A percentile compares a stretch with the other conserved stretches of the same genome.
Conservation (phyloP, 2,888 invertebrate genomes). For the Drosophila buzzatii region DNA sequence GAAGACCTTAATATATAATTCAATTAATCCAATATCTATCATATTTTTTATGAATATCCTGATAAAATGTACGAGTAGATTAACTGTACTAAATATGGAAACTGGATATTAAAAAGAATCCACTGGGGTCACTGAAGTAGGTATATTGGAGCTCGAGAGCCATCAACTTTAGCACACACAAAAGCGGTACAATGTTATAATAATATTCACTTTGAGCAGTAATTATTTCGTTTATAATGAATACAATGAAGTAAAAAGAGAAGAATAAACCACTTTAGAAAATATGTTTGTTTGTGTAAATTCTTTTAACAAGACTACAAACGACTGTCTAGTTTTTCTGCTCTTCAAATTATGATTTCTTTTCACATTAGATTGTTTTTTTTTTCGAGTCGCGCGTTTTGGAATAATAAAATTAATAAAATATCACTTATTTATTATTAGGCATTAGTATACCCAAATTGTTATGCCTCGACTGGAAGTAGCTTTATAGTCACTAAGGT, state of each 20-base stretch:
- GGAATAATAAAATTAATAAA: not conserved
- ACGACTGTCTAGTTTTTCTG: constrained; percentile 2
- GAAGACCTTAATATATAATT: not conserved
- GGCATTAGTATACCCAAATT: too few relatives aligned
- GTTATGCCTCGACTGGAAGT: too few relatives aligned
- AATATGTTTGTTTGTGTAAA: not conserved
- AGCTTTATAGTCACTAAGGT: too few relatives aligned
- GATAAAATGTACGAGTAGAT: not conserved
- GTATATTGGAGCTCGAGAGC: not conserved
- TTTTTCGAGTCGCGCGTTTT: not conserved
- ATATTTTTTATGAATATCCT: not conserved
- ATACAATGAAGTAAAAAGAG: not conserved
- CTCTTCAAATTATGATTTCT: not conserved
- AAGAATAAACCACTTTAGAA: constrained; percentile 4
- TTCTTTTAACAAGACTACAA: constrained; percentile 20
- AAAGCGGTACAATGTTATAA: not conserved
- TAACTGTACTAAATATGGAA: not conserved
- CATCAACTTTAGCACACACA: too few relatives aligned
- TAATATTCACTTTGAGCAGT: too few relatives aligned
- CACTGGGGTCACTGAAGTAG: not conserved
- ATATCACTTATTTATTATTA: too few relatives aligned
- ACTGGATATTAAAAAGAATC: not conserved
- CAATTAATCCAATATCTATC: not conserved
- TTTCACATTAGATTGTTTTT: not conserved
- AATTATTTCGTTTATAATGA: not conserved